Base-by-base conservation (phyloP, 1,140 invertebrate species). In the Magallana angulata region DNA sequence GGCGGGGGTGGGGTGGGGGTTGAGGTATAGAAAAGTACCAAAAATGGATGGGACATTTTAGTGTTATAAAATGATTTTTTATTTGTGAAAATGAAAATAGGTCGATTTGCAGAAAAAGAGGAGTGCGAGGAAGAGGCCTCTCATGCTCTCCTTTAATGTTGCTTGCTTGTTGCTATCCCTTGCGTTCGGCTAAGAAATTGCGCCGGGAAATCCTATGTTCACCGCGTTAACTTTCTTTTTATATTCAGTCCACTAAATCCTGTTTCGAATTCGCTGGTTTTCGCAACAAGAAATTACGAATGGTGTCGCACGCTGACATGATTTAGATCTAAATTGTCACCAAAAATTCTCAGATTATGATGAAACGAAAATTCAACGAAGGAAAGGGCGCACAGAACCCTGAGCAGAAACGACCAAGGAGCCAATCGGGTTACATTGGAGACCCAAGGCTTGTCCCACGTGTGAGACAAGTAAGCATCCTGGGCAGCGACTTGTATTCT, bases 351-450 rank as follows among this genome's bases (percentile, higher is more conserved):
- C 24, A 62, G n/a, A 59, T 24, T 59, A 84, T 84, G 82, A 82
- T 82, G 81, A 82, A 82, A 82, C 48, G 81, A 3, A 82, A 82
- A 58, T 11, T 82, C 57, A 82, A 58, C 48, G 81, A 82, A 24
- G 81, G 81, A 0, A 82, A 16, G 57, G 16, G 81, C 14, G 36
- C 81, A 56, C 81, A 82, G 57, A 57, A 57, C 9, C 16, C 56
- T 5, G 81, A 57, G 36, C 48, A 82, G n/a, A 82, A 82, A 30
- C 14, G 57, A 58, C 57, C 81, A 57, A 82, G 57, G 16, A 82
- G 57, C 7, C 81, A 82, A 24, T 11, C 81, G 1, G 16, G 56
- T 58, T 82, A 82, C 36, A 57, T 82, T 3, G 81, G 81, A n/a
- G 81, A 82, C 18, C 81, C 81, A 58, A 56, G 59, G 58, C 82